Evolutionary conservation across 2,113 vertebrate genomes (phyloP).

Genomic region (Ictalurus punctatus): DNA sequence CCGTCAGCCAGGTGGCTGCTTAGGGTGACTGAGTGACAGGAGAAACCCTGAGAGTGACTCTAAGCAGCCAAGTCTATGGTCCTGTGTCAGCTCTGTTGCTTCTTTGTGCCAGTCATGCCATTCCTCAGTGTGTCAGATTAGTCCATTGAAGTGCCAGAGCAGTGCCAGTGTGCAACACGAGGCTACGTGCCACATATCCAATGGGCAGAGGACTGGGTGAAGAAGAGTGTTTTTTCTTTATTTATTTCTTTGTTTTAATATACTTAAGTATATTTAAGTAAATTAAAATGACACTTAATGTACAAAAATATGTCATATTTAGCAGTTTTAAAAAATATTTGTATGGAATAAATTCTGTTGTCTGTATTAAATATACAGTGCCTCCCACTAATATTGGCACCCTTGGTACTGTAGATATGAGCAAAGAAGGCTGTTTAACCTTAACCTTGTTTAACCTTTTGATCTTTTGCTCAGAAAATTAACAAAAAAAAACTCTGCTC

Average conservation of each 20-base stretch:
- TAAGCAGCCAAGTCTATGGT: constrained; percentile 72
- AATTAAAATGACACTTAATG: not conserved
- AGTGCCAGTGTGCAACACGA: constrained; percentile 56
- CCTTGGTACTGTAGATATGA: no score
- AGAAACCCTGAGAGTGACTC: constrained; percentile 62
- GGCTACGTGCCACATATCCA: constrained; percentile 36
- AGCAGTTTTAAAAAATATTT: not conserved
- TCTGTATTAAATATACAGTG: not conserved
- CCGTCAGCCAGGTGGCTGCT: constrained; percentile 75
- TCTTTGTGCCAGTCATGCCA: constrained; percentile 65
- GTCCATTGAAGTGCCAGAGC: constrained; percentile 64
- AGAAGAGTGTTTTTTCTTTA: not conserved
- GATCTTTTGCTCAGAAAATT: no score
- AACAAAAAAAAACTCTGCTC: no score
- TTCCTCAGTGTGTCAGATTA: constrained; percentile 69
- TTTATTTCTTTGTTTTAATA: not conserved
- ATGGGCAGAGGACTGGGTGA: constrained; percentile 40
- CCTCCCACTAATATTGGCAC: no score
- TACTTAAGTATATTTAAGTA: not conserved
- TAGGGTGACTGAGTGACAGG: constrained; percentile 66
- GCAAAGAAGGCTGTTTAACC: no score
- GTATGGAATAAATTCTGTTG: not conserved
- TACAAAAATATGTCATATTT: not conserved
- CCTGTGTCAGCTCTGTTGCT: constrained; percentile 73
- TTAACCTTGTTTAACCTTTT: no score